Conservation (phyloP, 2,888 invertebrate genomes). For the Boloria selene region DNA sequence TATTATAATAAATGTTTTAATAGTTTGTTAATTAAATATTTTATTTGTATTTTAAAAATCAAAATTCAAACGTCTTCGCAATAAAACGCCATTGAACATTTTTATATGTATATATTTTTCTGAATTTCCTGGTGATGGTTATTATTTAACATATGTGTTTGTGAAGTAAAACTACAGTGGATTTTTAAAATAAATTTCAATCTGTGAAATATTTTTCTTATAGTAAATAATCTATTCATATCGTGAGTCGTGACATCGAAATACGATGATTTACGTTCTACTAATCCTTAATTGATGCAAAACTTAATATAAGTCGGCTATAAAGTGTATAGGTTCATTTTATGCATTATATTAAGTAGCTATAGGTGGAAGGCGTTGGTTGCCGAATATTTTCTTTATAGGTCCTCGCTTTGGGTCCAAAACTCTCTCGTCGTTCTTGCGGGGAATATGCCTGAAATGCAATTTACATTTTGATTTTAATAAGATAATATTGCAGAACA, state of each 20-base stretch:
- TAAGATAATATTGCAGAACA: neutral
- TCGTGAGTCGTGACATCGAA: too few species aligned
- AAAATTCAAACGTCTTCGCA: too few species aligned
- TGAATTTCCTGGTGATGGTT: too few species aligned
- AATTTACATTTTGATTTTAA: slow-evolving; percentile 40
- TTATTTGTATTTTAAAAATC: too few species aligned
- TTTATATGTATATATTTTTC: too few species aligned
- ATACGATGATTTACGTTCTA: neutral
- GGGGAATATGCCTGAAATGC: slow-evolving; percentile 65
- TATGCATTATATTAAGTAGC: slow-evolving; percentile 54
- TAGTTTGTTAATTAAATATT: neutral
- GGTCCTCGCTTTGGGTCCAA: slow-evolving; percentile 77
- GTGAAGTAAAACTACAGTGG: too few species aligned
- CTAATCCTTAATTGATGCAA: neutral
- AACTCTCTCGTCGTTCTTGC: slow-evolving; percentile 72
- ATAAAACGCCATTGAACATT: too few species aligned
- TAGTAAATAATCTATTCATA: too few species aligned
- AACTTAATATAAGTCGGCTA: slow-evolving; percentile 12
- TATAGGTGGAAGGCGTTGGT: slow-evolving; percentile 72
- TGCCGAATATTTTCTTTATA: slow-evolving; percentile 68
- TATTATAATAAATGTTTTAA: neutral
- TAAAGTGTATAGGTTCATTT: neutral
- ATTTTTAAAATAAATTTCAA: too few species aligned
- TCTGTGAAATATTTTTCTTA: too few species aligned
- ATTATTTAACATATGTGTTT: too few species aligned